Evolutionary conservation across 1,140 invertebrate species (phyloP), one percentile per base, ranked within the genome.

Genomic region (Chrysomallon squamiferum): DNA sequence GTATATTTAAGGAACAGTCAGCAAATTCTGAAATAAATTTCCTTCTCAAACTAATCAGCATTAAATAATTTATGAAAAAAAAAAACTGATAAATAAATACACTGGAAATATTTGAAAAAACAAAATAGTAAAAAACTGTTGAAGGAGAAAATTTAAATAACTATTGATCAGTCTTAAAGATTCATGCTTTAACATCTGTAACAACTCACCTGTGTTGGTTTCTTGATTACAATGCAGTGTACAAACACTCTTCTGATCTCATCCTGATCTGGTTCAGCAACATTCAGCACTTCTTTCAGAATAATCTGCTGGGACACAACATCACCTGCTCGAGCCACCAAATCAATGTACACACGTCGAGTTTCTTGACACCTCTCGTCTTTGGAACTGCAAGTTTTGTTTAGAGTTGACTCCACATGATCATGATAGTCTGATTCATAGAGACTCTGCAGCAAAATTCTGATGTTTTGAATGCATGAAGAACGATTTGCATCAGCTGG

Each of bases 401-500:
- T 67, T 0, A 75, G 54, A n/a, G 43, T 29, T 1, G 35, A 13
- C 3, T 65, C 47, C 5, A 62, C 68, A n/a, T 73, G 45, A 13
- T 30, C 30, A 11, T 52, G 35, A 32, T 66, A 66, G 49, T 71
- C 71, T 6, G 60, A 50, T 0, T 58, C 18, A 7, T 66, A 20
- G 15, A 75, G 52, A 18, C 25, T 30, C 6, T 43, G 15, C 0
- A 73, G 38, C 3, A 63, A 56, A 11, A 57, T 25, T 30, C 65
- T 59, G 2, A 75, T 57, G 1, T 68, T 61, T 11, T 64, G 54
- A 11, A 75, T 62, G 50, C 73, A 75, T 22, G 60, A 25, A 13
- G 68, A 70, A 13, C 73, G 56, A n/a, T 72, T 72, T 1, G 61
- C 52, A n/a, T 63, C 65, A 66, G 57, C 73, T 72, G 30, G 11